phyloP scores from a whole-genome alignment of 23 tunicate genomes.

The Ascidia mentula region DNA sequence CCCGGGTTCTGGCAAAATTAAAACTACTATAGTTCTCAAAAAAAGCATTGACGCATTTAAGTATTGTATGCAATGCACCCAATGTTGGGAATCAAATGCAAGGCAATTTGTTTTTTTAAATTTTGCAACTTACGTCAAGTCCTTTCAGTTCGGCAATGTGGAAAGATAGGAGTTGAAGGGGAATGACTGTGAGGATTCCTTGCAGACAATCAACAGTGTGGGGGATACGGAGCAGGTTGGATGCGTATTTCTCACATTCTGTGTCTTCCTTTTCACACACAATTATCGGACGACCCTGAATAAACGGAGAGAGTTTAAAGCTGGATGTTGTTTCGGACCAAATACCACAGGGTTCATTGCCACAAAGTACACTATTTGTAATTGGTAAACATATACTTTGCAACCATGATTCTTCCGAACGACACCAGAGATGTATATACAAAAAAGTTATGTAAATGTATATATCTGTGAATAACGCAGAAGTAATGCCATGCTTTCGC shows the following conservation, averaged over 20 bases:
- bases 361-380: too few relatives aligned
- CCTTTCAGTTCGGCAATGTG: constrained; percentile 97
- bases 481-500: too few relatives aligned
- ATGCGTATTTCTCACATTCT: constrained; percentile 77
- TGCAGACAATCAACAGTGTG: constrained; percentile 97
- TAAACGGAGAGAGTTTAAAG: too few relatives aligned
- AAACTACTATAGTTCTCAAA: neutral
- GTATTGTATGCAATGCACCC: neutral
- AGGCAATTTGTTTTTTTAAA: neutral
- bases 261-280: constrained; percentile 78
- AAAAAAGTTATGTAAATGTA: too few relatives aligned
- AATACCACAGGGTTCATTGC: too few relatives aligned
- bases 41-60: neutral
- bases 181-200: constrained; percentile 93
- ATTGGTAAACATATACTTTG: too few relatives aligned
- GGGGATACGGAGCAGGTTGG: constrained; percentile 77
- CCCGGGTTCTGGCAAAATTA: too few relatives aligned
- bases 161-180: constrained; percentile 91
- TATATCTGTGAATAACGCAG: too few relatives aligned
- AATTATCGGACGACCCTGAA: constrained; percentile 91
- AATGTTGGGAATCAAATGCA: neutral
- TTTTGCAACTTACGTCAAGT: constrained; percentile 66
- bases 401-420: too few relatives aligned
- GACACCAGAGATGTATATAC: too few relatives aligned
- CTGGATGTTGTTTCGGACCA: too few relatives aligned